These are phyloP conservation scores for Haemorhous mexicanus DNA, from an alignment of 2,113 vertebrate genomes.

Conservation along the genomic window DNA sequence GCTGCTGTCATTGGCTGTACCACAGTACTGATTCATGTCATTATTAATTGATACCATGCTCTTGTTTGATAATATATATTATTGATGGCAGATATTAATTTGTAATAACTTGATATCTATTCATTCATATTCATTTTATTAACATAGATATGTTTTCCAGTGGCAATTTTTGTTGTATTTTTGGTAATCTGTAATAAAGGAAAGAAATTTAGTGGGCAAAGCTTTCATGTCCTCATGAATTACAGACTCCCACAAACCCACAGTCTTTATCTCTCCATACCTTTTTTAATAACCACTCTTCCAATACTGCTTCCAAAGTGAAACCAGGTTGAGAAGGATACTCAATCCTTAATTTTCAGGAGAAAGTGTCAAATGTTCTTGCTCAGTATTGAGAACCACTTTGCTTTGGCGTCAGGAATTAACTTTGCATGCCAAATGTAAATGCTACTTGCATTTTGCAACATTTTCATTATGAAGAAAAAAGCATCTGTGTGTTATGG, in stretches of 20 bases:
- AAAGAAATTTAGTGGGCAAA: background rate
- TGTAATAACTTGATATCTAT: background rate
- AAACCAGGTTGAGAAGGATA: background rate
- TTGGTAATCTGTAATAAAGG: background rate
- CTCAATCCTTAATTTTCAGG: background rate
- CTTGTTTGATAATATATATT: background rate
- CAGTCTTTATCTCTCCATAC: background rate
- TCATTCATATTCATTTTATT: background rate
- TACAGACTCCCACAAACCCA: background rate
- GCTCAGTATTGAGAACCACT: background rate
- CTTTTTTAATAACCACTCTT: background rate
- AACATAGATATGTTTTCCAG: background rate
- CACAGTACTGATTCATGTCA: background rate
- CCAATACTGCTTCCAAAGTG: background rate
- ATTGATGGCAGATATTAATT: background rate
- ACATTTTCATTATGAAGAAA: background rate
- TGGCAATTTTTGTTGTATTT: background rate
- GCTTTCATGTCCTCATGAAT: fast-evolving
- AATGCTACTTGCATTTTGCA: background rate
- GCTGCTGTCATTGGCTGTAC: background rate
- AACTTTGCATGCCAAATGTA: background rate
- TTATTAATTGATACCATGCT: background rate
- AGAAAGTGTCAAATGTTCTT: background rate
- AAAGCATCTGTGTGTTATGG: background rate
- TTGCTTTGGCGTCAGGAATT: background rate